Evolutionary conservation across 35 echinoderm and acorn worm species (phyloP), one percentile per base, ranked within the genome.

Genomic region (Eucidaris tribuloides): DNA sequence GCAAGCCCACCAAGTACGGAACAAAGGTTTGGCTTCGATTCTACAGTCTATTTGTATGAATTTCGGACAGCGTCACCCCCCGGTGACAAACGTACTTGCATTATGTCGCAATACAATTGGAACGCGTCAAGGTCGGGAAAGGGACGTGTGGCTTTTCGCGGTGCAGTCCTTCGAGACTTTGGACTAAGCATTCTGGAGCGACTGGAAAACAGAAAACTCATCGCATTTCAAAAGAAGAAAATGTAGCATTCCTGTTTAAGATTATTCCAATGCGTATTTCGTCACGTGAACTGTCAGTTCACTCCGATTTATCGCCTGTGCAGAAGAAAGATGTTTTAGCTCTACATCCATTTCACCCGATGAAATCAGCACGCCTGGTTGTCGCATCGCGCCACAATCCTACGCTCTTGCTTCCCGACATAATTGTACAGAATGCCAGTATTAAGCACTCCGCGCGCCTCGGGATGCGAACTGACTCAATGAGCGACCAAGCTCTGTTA

Each of bases 401-500:
- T 0, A 74, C 44, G 68, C 68, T 74, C 18, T 41, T 36, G 2
- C 68, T 74, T 74, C 68, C 68, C 25, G 68, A 74, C 41, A 74
- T 74, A 5, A 33, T 74, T 44, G n/a, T 7, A 74, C 34, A 27
- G 68, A 40, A 74, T 74, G 24, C 68, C n/a, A n/a, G n/a, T 42
- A 7, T 74, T 74, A 33, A 74, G 68, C 44, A 74, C 68, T 19
- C 68, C 68, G 25, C 68, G 35, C 6, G 68, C 68, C n/a, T n/a
- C 38, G 68, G 68, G 68, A 74, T 74, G 68, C 68, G 68, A n/a
- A 44, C 68, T 74, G 15, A 74, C 68, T n/a, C 2, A 74, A 74
- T 40, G 68, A 74, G 37, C 68, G 68, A n/a, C 29, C 37, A 36
- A 1, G 68, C 68, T 33, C 68, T 74, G 28, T n/a, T 74, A 74